Evolutionary conservation across 2,888 invertebrate species (phyloP).

Genomic region (Agriopis leucophaearia): DNA sequence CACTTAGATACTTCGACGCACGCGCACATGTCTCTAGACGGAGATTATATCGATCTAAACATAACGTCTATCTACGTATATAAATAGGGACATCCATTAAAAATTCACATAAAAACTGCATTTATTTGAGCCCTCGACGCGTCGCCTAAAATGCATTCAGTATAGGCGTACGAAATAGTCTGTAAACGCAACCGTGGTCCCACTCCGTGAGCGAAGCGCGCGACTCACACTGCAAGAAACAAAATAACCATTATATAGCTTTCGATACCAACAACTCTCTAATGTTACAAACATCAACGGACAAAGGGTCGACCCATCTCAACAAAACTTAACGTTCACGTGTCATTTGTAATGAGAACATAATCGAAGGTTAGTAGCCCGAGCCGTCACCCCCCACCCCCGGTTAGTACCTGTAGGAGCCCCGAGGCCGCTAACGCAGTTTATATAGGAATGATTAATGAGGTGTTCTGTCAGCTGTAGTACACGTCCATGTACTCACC

Average conservation of each 20-base stretch:
- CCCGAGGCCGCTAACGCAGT: constrained; percentile 55
- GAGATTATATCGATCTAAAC: constrained; percentile 46
- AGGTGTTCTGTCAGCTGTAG: constrained; percentile 51
- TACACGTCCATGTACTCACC: constrained; percentile 85
- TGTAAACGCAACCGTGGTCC: constrained; percentile 34
- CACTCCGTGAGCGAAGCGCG: constrained; percentile 43
- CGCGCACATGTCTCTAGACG: constrained; percentile 37
- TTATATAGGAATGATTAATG: constrained; percentile 70
- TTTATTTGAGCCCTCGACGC: constrained; percentile 76
- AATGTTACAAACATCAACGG: not conserved
- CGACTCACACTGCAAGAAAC: constrained; percentile 72
- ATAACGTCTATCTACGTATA: constrained; percentile 56
- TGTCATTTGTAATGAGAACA: not conserved
- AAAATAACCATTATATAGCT: constrained; percentile 45
- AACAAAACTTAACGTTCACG: not conserved
- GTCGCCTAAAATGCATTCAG: constrained; percentile 72
- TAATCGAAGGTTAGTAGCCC: not conserved
- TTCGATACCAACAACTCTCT: not conserved
- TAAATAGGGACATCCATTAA: constrained; percentile 72
- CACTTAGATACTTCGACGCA: constrained; percentile 43
- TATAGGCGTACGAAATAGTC: constrained; percentile 53
- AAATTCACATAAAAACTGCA: constrained; percentile 82
- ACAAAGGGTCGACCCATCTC: not conserved
- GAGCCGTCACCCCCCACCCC: not conserved
- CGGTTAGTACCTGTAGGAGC: not conserved